Evolutionary conservation across 2,797 vertebrate genomes (phyloP).

Genomic region (Xiphophorus birchmanni): DNA sequence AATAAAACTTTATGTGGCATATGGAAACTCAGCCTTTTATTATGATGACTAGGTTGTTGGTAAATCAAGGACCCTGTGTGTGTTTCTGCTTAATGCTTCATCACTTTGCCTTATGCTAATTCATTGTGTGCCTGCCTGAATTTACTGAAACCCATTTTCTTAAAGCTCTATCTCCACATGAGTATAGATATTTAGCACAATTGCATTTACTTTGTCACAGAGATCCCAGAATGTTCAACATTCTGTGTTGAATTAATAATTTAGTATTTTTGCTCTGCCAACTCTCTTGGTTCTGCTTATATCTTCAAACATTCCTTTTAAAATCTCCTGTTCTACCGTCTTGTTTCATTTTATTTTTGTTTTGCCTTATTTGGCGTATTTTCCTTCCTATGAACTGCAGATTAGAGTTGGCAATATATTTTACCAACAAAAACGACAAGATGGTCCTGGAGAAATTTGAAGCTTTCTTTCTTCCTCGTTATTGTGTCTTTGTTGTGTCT

Average conservation of each 20-base stretch:
- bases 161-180: slow-evolving; percentile 5
- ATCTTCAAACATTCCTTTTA: not conserved
- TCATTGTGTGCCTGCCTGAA: slow-evolving; percentile 25
- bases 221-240: not conserved
- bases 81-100: slow-evolving; percentile 39
- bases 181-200: slow-evolving; percentile 2
- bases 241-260: not conserved
- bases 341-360: not conserved
- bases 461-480: not conserved
- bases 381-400: not conserved
- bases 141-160: slow-evolving; percentile 37
- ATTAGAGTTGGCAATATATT: not conserved
- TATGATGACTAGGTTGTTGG: slow-evolving; percentile 57
- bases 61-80: slow-evolving; percentile 64
- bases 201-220: not conserved
- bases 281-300: slow-evolving; percentile 7
- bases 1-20: slow-evolving; percentile 56
- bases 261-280: not conserved
- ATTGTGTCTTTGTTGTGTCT: not conserved
- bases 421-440: not conserved
- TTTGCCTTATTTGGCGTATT: not conserved
- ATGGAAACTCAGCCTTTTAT: slow-evolving; percentile 68
- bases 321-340: not conserved
- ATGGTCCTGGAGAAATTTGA: not conserved
- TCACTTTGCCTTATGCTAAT: slow-evolving; percentile 29